Evolutionary conservation across 92 coral and sea anemone species (phyloP), one percentile per base, ranked within the genome.

Genomic region (Zoanthus gigantus): DNA sequence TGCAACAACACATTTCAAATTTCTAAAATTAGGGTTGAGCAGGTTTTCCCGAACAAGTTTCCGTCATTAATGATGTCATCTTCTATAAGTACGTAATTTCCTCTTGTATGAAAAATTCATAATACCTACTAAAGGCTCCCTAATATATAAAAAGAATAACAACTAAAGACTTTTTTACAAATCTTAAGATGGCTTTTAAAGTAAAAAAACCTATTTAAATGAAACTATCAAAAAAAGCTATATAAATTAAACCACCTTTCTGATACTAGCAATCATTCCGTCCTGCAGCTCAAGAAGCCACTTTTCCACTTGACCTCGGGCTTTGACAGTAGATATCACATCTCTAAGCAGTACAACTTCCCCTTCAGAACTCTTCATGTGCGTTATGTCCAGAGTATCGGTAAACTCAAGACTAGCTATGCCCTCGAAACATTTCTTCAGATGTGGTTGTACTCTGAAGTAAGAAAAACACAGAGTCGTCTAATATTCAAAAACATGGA

Each of bases 241-340:
- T 12, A 46, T 23, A 11, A 42, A 7, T 48, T 10, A 15, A 60
- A 30, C 23, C 65, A 96, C 99, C 96, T 95, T 96, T 82, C 98
- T 95, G 13, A 96, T 91, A 86, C 99, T 97, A 67, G 99, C 97
- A 46, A 97, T 85, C 99, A 97, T 97, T 72, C 94, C 98, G 17
- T 92, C 94, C 86, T 97, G 99, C 17, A 97, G 86, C 88, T 96
- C 99, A 71, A 96, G 88, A 86, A 96, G 86, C 99, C 99, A 96
- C 56, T 96, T 96, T 83, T 96, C 99, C 53, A 96, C 99, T 87
- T 96, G 99, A 31, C 99, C 99, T 86, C 99, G 94, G 37, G 99
- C 99, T 87, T 96, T 96, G 13, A 96, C 63, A 53, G 99, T 96
- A 15, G 99, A 96, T 34, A 96, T 96, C 32, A 82, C 92, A 82